Evolutionary conservation across 1,140 invertebrate species (phyloP).

Genomic region (Berghia stephanieae): DNA sequence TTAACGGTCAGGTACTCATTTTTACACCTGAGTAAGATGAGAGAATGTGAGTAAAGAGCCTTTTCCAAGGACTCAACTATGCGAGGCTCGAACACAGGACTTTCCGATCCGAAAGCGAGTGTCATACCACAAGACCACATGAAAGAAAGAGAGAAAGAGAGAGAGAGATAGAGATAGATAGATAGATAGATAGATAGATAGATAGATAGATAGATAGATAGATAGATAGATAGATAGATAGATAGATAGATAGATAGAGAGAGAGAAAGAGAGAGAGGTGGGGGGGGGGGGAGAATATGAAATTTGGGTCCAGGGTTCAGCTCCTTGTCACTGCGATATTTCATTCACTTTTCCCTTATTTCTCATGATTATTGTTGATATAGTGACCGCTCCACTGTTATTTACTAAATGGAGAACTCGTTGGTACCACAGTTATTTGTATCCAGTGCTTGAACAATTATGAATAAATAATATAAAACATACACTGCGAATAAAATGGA

Average conservation of each 20-base stretch:
- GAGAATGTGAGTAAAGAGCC: too few relatives aligned
- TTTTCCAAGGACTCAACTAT: too few relatives aligned
- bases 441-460: not conserved
- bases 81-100: too few relatives aligned
- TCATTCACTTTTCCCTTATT: too few relatives aligned
- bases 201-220: not conserved
- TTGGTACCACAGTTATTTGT: not conserved
- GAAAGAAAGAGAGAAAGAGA: too few relatives aligned
- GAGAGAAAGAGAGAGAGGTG: constrained; percentile 8
- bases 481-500: not conserved
- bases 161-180: not conserved
- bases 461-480: not conserved
- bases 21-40: too few relatives aligned
- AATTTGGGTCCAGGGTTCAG: too few relatives aligned
- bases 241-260: not conserved
- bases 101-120: too few relatives aligned
- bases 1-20: too few relatives aligned
- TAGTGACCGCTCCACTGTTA: constrained; percentile 6
- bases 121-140: too few relatives aligned
- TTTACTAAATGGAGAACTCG: not conserved
- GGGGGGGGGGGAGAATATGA: not conserved
- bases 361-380: too few relatives aligned
- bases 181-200: not conserved
- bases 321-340: too few relatives aligned
- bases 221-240: not conserved